A percentile compares a stretch with the other conserved stretches of the same genome.
phyloP scores from a whole-genome alignment of 1,140 invertebrate species.

The Brachionus paranguensis region DNA sequence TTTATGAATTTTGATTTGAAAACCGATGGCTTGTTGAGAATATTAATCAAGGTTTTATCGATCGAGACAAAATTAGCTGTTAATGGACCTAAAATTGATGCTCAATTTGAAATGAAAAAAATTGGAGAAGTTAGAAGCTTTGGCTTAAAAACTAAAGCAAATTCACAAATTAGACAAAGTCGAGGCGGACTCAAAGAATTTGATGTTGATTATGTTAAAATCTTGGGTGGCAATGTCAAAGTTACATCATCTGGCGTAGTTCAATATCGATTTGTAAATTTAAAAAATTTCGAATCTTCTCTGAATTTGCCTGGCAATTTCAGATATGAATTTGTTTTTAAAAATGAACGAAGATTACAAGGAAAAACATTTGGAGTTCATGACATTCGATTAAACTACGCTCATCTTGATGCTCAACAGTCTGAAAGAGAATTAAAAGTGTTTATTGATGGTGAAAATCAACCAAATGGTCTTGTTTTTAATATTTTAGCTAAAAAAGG shows the following conservation, averaged over 20 bases:
- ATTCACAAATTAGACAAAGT: not conserved
- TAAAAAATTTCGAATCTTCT: slow-evolving; percentile 25
- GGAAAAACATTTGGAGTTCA: not conserved
- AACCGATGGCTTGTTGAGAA: not conserved
- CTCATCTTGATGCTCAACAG: slow-evolving; percentile 1
- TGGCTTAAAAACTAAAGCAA: not conserved
- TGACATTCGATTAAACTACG: not conserved
- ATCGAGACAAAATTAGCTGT: not conserved
- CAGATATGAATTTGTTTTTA: not conserved
- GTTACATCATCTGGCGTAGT: not conserved
- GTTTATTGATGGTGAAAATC: not conserved
- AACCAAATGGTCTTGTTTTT: not conserved
- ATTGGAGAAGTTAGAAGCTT: slow-evolving; percentile 21
- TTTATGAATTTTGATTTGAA: slow-evolving; percentile 3
- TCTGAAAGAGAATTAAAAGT: slow-evolving; percentile 8
- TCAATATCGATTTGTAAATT: not conserved
- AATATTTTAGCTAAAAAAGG: not conserved
- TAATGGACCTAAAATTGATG: not conserved
- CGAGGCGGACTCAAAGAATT: not conserved
- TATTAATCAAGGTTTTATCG: not conserved
- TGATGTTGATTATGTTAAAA: slow-evolving; percentile 16
- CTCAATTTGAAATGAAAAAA: slow-evolving; percentile 24
- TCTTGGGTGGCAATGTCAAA: not conserved
- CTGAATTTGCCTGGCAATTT: not conserved
- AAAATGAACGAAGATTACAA: not conserved